Conservation (phyloP, 2,113 vertebrate genomes). For the Equus quagga region DNA sequence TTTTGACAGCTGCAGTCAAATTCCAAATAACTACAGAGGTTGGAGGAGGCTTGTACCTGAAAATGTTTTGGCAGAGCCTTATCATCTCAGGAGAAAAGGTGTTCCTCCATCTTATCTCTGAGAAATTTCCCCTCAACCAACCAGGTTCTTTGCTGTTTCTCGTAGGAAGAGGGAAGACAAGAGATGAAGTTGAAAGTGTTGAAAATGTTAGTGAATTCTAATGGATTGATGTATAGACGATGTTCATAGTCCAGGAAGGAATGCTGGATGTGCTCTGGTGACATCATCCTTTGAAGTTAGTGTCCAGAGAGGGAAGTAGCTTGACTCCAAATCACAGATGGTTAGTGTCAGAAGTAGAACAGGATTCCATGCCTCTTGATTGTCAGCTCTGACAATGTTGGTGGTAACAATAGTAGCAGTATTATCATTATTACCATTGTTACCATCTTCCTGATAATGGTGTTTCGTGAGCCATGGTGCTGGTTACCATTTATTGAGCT, state of each 20-base stretch:
- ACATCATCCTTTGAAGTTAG: background rate
- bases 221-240: background rate
- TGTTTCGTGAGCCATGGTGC: background rate
- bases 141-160: background rate
- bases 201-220: background rate
- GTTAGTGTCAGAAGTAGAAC: background rate
- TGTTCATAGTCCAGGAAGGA: background rate
- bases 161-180: background rate
- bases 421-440: no score
- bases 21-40: background rate
- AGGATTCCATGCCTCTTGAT: background rate
- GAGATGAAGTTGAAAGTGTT: background rate
- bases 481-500: background rate
- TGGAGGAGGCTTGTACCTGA: background rate
- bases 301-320: background rate
- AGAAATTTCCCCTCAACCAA: background rate
- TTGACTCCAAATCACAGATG: background rate
- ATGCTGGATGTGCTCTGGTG: background rate
- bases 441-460: no score
- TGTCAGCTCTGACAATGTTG: background rate
- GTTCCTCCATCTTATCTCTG: background rate
- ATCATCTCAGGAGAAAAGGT: background rate
- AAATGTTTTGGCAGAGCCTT: background rate
- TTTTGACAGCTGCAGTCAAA: background rate
- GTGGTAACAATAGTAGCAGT: accelerated